Evolutionary conservation across 1,140 invertebrate species (phyloP), one percentile per base, ranked within the genome.

Genomic region (Oncopodura yosiiana): DNA sequence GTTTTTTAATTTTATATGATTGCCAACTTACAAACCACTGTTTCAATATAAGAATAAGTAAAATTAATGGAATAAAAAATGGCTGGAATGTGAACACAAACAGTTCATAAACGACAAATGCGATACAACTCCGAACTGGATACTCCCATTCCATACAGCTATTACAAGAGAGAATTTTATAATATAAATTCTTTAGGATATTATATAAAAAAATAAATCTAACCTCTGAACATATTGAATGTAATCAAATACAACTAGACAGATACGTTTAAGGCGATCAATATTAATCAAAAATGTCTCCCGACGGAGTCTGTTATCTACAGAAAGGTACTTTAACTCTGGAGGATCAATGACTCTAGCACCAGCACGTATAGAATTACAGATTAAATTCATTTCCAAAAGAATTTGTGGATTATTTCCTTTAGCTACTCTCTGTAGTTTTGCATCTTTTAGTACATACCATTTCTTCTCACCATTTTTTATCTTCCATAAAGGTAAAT

Each of bases 81-180:
- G 88, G 82, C 70, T 91, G 78, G 67, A 88, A 90, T 67, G 85
- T 86, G 66, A 87, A 89, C 59, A 83, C 86, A 18, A 81, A 74
- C 0, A 85, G 69, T 16, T 93, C 74, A 75, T 90, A 94, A 2
- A 88, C 73, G 12, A 91, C 71, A 43, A 99, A 81, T 6, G 93
- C 90, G 32, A 87, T 72, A 50, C 91, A 78, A 62, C 89, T 96
- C 64, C 87, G 77, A n/a, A 87, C 67, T 56, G 84, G 85, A 3
- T 82, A 94, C 65, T 98, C 93, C 94, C 95, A 99, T 71, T 94
- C 87, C 68, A 95, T 93, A 74, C 92, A 96, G 69, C 88, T 92
- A 73, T 87, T 89, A 65, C 9, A 76, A 75, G 64, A 32, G n/a
- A 32, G 37, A 26, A 18, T 21, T 16, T 23, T 46, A 37, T 18